These are phyloP conservation scores for Drosophila burlai DNA, from an alignment of 1,140 invertebrate genomes.

Conservation along the genomic window DNA sequence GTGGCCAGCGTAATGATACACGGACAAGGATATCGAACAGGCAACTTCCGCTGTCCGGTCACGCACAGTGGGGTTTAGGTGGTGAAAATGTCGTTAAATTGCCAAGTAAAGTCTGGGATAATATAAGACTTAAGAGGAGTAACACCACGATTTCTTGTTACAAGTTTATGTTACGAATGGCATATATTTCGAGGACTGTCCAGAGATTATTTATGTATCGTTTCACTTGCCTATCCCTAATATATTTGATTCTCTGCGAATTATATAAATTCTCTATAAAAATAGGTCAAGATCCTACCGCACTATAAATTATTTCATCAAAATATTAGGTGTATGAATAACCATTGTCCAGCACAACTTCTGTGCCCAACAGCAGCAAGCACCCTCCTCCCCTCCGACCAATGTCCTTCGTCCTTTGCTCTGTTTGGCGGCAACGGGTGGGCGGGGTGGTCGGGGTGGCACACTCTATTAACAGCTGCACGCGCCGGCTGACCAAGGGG, in stretches of 20 bases:
- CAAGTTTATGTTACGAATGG: neutral
- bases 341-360: neutral
- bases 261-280: neutral
- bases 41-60: conserved; percentile 35
- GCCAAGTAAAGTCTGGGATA: neutral
- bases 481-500: conserved; percentile 51
- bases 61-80: conserved; percentile 19
- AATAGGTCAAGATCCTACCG: too few relatives aligned
- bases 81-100: neutral
- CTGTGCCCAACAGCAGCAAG: conserved; percentile 9
- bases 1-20: conserved; percentile 55
- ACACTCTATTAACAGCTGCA: conserved; percentile 54
- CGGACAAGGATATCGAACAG: conserved; percentile 47
- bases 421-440: neutral
- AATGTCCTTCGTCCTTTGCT: conserved; percentile 22
- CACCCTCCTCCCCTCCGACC: conserved; percentile 5
- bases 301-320: neutral
- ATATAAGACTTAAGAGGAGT: neutral
- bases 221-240: neutral
- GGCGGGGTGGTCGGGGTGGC: conserved; percentile 5
- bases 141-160: neutral
- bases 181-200: too few relatives aligned
- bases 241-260: neutral
- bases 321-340: neutral
- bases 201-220: neutral